phyloP scores from a whole-genome alignment of 2,797 vertebrate genomes.

The Lutjanus argentimaculatus region DNA sequence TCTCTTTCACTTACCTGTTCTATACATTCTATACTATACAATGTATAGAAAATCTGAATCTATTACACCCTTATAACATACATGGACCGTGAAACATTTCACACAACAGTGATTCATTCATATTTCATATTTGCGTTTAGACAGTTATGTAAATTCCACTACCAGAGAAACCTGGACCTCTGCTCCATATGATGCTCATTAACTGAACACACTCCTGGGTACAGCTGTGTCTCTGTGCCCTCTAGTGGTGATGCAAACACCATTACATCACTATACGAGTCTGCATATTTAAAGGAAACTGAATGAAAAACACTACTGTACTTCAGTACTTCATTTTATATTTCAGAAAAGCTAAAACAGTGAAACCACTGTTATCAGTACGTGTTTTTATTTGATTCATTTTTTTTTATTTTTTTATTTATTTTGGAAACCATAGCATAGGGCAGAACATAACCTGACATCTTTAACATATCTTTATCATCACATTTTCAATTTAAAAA shows the following conservation, averaged over 20 bases:
- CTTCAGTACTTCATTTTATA: background rate
- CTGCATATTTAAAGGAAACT: slow-evolving; percentile 11
- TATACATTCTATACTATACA: background rate
- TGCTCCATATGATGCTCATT: slow-evolving; percentile 25
- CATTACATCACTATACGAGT: slow-evolving; percentile 43
- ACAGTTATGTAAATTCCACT: background rate
- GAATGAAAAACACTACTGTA: background rate
- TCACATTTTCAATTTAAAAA: background rate
- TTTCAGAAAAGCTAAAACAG: no score
- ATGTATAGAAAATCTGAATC: background rate
- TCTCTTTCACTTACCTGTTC: background rate
- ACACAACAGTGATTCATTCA: background rate
- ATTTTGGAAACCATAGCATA: background rate
- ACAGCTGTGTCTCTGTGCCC: slow-evolving; percentile 21
- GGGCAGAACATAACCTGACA: background rate
- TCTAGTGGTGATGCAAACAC: slow-evolving; percentile 19
- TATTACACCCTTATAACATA: background rate
- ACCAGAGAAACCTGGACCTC: background rate
- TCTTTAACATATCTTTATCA: background rate
- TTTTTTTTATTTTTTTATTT: background rate
- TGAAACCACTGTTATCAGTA: background rate
- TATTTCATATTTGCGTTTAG: background rate
- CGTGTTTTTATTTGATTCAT: background rate
- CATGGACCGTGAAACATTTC: background rate
- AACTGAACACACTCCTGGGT: rapidly evolving